Evolutionary conservation across 2,797 vertebrate species (phyloP), one percentile per base, ranked within the genome.

Genomic region (Tadarida brasiliensis): DNA sequence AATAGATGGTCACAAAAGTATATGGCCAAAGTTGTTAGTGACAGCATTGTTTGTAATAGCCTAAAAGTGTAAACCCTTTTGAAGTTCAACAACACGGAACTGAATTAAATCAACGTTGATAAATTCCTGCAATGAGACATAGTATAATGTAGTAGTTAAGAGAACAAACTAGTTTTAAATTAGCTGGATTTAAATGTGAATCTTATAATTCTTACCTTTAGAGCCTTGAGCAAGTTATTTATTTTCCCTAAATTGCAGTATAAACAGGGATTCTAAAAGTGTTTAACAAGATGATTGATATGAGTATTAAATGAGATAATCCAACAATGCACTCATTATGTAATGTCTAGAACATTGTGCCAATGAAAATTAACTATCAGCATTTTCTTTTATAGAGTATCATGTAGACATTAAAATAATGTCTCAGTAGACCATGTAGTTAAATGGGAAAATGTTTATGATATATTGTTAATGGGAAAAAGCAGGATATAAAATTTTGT

Each of bases 401-500:
- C 76, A 73, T 74, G 11, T 74, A 84, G 71, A 84, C 47, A 88
- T 82, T 91, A 90, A 94, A 88, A 94, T 95, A 68, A 65, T 57
- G 17, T 71, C 26, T 95, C 17, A 54, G 11, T 78, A 59, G 68
- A 59, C 35, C 33, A 80, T 47, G 9, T 77, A 87, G 90, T 90
- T 81, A 95, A 94, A 77, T 73, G 28, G 10, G 15, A 73, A 91
- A 73, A 30, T 71, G 17, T 76, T 87, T 91, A 92, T 35, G 49
- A 76, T 90, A 19, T 57, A 84, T 87, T 68, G 7, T 82, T 83
- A 91, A 71, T 5, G 20, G 20, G n/a, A 85, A n/a, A 81, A 78
- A 95, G 54, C 33, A 89, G 22, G 30, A 28, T 68, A 89, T 95
- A 93, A 93, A 81, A 81, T 80, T 89, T 96, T 88, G 68, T 73